These are phyloP conservation scores for Phragmatobia fuliginosa DNA, from an alignment of 2,888 invertebrate species.

Conservation along the genomic window DNA sequence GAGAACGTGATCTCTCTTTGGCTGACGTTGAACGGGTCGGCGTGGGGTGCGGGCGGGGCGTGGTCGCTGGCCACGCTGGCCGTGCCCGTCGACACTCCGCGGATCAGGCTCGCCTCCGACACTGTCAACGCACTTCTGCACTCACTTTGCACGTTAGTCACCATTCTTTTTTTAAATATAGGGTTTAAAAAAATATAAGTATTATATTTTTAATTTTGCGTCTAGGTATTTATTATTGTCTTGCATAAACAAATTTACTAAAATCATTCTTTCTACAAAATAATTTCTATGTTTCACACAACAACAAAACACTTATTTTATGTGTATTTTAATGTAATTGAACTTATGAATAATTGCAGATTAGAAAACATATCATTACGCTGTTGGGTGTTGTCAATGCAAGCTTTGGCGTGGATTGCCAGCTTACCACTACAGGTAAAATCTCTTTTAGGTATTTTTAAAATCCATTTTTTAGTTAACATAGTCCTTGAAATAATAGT, in stretches of 20 bases:
- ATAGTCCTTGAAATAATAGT: not conserved
- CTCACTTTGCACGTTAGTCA: slow-evolving; percentile 68
- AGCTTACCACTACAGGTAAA: slow-evolving; percentile 80
- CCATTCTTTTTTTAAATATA: not conserved
- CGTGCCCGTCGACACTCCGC: slow-evolving; percentile 79
- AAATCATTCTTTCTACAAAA: no score
- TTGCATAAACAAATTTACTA: no score
- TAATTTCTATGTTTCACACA: no score
- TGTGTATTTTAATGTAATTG: not conserved
- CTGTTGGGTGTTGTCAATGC: slow-evolving; percentile 93
- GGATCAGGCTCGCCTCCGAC: slow-evolving; percentile 79
- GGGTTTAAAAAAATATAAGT: no score
- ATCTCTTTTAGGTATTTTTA: not conserved
- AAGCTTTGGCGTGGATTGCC: slow-evolving; percentile 91
- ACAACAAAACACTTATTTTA: not conserved
- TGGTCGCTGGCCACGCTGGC: slow-evolving; percentile 73
- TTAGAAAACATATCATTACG: slow-evolving; percentile 83
- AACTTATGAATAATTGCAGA: slow-evolving; percentile 56
- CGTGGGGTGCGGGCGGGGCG: slow-evolving; percentile 75
- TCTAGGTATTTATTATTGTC: no score
- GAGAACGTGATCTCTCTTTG: slow-evolving; percentile 95
- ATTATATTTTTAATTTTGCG: no score
- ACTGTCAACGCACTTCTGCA: slow-evolving; percentile 75
- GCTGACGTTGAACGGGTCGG: slow-evolving; percentile 92
- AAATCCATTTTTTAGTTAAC: no score